phyloP scores from a whole-genome alignment of 2,888 invertebrate species.

The Copidosoma aretas region DNA sequence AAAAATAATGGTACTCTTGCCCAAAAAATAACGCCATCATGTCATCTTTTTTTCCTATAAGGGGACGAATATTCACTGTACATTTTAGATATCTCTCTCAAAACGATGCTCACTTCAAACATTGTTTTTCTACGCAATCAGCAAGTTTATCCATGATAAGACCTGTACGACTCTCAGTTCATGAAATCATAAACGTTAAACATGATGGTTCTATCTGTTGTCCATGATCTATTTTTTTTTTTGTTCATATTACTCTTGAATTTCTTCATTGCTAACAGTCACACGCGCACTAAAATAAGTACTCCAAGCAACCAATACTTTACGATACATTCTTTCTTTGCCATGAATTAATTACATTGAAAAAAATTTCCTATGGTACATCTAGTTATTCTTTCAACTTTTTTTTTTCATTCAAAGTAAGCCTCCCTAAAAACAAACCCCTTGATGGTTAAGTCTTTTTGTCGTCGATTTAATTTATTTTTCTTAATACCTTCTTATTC shows the following conservation, averaged over 20 bases:
- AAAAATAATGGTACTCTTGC: constrained; percentile 25
- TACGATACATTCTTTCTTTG: constrained; percentile 52
- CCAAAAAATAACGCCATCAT: constrained; percentile 26
- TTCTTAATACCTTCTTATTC: constrained; percentile 33
- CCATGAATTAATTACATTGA: constrained; percentile 61
- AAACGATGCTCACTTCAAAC: constrained; percentile 17
- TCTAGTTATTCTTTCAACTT: constrained; percentile 48
- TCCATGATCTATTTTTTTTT: constrained; percentile 20
- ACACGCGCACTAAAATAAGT: constrained; percentile 53
- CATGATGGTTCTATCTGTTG: constrained; percentile 22
- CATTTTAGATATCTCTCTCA: constrained; percentile 28
- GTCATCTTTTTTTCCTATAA: constrained; percentile 13
- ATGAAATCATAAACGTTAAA: constrained; percentile 17
- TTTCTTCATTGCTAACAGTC: constrained; percentile 21
- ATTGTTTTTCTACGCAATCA: constrained; percentile 32
- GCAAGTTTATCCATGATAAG: constrained; percentile 23
- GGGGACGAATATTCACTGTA: constrained; percentile 26
- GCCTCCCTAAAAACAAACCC: constrained; percentile 54
- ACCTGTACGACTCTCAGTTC: not conserved
- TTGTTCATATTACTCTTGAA: constrained; percentile 13
- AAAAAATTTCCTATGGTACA: constrained; percentile 61
- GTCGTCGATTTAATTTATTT: constrained; percentile 41
- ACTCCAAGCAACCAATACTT: constrained; percentile 55
- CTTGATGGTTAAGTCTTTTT: constrained; percentile 50
- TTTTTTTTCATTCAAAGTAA: constrained; percentile 44